Evolutionary conservation across 1,140 invertebrate species (phyloP).

Genomic region (Listronotus oregonensis): DNA sequence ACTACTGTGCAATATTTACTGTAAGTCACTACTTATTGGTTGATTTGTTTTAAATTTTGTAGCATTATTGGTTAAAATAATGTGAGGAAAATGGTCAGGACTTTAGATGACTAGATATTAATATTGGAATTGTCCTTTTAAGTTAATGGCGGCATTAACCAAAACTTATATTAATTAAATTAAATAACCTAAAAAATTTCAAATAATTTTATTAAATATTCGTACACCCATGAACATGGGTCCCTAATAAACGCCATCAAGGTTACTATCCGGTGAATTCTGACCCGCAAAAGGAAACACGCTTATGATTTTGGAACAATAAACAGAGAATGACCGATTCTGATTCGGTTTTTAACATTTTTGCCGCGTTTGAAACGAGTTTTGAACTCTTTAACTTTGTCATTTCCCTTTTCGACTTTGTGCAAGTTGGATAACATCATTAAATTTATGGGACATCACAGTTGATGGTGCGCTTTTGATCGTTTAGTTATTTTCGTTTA

Average conservation of each 20-base stretch:
- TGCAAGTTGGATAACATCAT: neutral
- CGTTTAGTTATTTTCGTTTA: neutral
- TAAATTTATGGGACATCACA: neutral
- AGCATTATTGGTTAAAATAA: too few relatives aligned
- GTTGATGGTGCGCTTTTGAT: neutral
- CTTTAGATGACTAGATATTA: too few relatives aligned
- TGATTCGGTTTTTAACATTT: constrained; percentile 27
- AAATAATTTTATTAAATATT: too few relatives aligned
- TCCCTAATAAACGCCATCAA: constrained; percentile 10
- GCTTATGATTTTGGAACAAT: constrained; percentile 30
- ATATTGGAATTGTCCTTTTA: too few relatives aligned
- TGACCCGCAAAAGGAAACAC: constrained; percentile 30
- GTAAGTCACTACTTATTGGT: too few relatives aligned
- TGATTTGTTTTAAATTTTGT: too few relatives aligned
- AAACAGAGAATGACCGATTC: constrained; percentile 26
- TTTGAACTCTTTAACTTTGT: neutral
- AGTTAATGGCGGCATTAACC: too few relatives aligned
- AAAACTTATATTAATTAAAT: too few relatives aligned
- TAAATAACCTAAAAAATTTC: too few relatives aligned
- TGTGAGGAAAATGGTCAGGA: too few relatives aligned
- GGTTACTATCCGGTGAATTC: constrained; percentile 23
- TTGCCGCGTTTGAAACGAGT: neutral
- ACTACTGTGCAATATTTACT: too few relatives aligned
- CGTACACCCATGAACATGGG: too few relatives aligned
- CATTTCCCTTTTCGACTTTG: constrained; percentile 9